phyloP scores from a whole-genome alignment of 2,888 invertebrate genomes.

The Netelia fuscicornis region DNA sequence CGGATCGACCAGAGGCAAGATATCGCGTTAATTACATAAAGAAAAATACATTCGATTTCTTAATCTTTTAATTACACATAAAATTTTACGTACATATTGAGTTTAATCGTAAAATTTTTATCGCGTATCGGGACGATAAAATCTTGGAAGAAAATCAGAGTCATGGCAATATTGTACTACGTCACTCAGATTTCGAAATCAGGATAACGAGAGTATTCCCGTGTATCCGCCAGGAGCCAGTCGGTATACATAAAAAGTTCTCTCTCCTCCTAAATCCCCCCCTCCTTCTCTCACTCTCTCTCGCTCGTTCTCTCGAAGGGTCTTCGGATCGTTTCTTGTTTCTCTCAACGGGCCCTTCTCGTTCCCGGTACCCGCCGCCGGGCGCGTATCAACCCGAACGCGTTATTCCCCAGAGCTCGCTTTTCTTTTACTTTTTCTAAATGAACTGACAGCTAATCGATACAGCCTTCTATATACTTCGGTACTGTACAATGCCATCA shows the following conservation, averaged over 20 bases:
- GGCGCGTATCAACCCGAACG: constrained; percentile 69
- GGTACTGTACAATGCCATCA: background rate
- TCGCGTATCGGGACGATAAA: background rate
- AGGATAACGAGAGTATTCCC: constrained; percentile 82
- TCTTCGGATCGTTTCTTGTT: constrained; percentile 25
- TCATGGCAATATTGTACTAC: background rate
- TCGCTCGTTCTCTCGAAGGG: constrained; percentile 3
- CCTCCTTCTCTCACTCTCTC: background rate
- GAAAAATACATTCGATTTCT: too few species aligned
- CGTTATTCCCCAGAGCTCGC: constrained; percentile 80
- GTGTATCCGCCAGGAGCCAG: constrained; percentile 81
- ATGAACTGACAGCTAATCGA: constrained; percentile 84
- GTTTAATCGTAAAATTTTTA: background rate
- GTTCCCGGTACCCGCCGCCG: constrained; percentile 40
- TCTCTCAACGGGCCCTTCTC: constrained; percentile 10
- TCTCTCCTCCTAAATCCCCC: constrained; percentile 3
- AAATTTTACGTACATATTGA: background rate
- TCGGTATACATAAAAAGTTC: constrained; percentile 68
- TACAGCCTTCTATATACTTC: constrained; percentile 72
- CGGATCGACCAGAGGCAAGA: too few species aligned
- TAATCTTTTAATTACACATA: too few species aligned
- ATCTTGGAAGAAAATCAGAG: background rate
- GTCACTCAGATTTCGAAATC: constrained; percentile 63
- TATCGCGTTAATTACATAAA: too few species aligned
- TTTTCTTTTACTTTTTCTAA: constrained; percentile 83